phyloP scores from a whole-genome alignment of 53 echinoderm and acorn worm species.

The Holothuria leucospilota region DNA sequence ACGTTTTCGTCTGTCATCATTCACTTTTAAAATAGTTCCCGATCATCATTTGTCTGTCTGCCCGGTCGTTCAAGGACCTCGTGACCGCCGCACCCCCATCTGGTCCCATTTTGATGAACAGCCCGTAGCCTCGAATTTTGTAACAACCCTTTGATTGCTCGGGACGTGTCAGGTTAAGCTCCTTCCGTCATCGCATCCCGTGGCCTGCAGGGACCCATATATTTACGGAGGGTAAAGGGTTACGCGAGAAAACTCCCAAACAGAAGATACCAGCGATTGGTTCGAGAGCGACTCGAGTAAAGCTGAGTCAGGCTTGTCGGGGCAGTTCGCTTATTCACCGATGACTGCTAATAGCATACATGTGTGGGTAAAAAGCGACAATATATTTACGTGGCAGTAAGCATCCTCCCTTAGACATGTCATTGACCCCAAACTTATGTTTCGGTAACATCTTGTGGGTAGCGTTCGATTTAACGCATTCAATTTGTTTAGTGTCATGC shows the following conservation, averaged over 20 bases:
- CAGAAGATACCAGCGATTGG: slow-evolving; percentile 10
- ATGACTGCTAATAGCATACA: slow-evolving; percentile 31
- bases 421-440: too few species aligned
- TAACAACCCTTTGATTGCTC: slow-evolving; percentile 43
- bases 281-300: not conserved
- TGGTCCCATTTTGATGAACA: slow-evolving; percentile 44
- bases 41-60: slow-evolving; percentile 6
- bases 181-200: slow-evolving; percentile 23
- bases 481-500: too few species aligned
- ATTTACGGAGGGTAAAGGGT: slow-evolving; percentile 30
- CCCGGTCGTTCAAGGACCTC: slow-evolving; percentile 47
- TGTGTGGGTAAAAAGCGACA: slow-evolving; percentile 30
- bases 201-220: slow-evolving; percentile 39
- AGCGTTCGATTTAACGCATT: too few species aligned
- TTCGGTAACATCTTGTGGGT: too few species aligned
- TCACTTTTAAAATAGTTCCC: slow-evolving; percentile 42
- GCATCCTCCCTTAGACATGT: too few species aligned
- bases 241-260: slow-evolving; percentile 9
- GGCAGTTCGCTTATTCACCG: not conserved
- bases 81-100: slow-evolving; percentile 34
- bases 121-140: slow-evolving; percentile 8
- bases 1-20: slow-evolving; percentile 26
- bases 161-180: slow-evolving; percentile 35
- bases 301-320: not conserved
- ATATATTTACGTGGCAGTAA: slow-evolving; percentile 18